Evolutionary conservation across 2,113 vertebrate species (phyloP).

Genomic region (Anguilla rostrata): DNA sequence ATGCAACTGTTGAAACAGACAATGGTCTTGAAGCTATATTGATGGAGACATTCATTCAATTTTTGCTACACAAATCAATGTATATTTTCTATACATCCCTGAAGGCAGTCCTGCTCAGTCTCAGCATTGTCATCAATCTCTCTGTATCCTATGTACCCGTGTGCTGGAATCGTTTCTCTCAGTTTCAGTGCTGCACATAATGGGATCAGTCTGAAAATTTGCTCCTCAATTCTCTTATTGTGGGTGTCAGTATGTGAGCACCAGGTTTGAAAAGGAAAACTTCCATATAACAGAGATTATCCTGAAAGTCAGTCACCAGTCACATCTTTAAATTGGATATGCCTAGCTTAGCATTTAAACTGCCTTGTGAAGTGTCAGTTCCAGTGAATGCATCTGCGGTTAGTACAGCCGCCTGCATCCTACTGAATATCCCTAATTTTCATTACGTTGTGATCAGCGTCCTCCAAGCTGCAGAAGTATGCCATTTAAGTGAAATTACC

Average conservation of each 20-base stretch:
- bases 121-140: too few species aligned
- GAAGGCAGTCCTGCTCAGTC: too few species aligned
- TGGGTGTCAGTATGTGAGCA: conserved; percentile 10
- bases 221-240: not conserved
- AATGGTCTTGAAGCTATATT: too few species aligned
- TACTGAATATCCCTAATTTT: conserved; percentile 26
- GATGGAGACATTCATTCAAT: too few species aligned
- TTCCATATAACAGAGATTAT: conserved; percentile 17
- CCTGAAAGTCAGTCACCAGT: conserved; percentile 15
- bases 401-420: not conserved
- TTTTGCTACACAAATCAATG: too few species aligned
- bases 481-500: conserved; percentile 32
- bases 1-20: too few species aligned
- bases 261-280: not conserved
- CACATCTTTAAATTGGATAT: not conserved
- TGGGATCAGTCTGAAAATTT: not conserved
- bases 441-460: conserved; percentile 33
- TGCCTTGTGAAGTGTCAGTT: conserved; percentile 4
- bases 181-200: not conserved
- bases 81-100: too few species aligned
- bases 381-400: conserved; percentile 15
- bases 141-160: too few species aligned
- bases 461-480: conserved; percentile 23
- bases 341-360: not conserved
- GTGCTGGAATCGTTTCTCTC: not conserved